Base-by-base conservation (phyloP, 2,797 vertebrate species). In the Choloepus didactylus region DNA sequence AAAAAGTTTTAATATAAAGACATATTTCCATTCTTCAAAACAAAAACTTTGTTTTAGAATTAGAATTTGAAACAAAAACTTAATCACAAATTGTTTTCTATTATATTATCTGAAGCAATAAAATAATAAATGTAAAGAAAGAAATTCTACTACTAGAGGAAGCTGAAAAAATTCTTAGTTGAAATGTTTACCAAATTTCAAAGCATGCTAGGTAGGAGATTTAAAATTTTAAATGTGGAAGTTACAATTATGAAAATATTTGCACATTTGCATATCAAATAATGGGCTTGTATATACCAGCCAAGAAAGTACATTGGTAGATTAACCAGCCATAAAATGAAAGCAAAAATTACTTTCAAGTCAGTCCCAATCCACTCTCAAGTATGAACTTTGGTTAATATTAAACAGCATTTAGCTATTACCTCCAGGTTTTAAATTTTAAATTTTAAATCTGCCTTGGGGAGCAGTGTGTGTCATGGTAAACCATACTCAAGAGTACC, bases 381-480 rank as follows among this genome's bases (percentile, higher is more conserved):
- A 87, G 75, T 77, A 67, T n/a, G 35, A 70, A 89, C 38, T 64
- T 35, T 8, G 64, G 79, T 83, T 83, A 91, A 70, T 46, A 88
- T 92, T 80, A 95, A 80, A 86, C 6, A 89, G 41, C 16, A 87
- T 27, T 87, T 72, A 70, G 59, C 83, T 66, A 87, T 56, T 27
- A 56, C 1, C n/a, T 54, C 59, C n/a, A 25, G 44, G 2, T 35
- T 35, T 35, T 35, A 35, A 35, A 35, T 35, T 4, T 69, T 79
- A 88, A 84, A 41, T 86, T 83, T 93, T 94, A 91, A 95, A 91
- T 46, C 49, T 79, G 14, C 72, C 35, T 41, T 75, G 62, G 11
- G 16, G 31, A 91, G 27, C 79, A n/a, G 19, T 73, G 19, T 82
- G n/a, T 66, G 12, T 44, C 67, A 12, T 10, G n/a, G 51, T 31